Conservation (phyloP, 1,140 invertebrate genomes). For the Drosophila subobscura region DNA sequence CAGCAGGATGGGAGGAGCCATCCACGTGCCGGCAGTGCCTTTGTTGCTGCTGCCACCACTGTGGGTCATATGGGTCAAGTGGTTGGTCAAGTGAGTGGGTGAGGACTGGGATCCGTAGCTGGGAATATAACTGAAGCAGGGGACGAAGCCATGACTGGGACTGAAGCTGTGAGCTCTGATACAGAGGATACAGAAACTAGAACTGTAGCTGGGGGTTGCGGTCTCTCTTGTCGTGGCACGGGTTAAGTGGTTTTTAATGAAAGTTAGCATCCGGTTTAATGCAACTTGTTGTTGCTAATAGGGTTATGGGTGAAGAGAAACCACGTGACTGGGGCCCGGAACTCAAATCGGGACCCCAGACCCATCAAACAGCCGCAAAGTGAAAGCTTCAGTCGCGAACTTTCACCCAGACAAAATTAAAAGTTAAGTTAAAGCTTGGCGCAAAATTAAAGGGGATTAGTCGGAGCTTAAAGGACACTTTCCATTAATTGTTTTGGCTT, state of each 20-base stretch:
- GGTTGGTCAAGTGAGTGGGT: slow-evolving; percentile 54
- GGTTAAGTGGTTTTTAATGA: slow-evolving; percentile 81
- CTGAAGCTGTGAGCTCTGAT: too few species aligned
- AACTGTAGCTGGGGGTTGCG: slow-evolving; percentile 24
- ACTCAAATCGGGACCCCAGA: slow-evolving; percentile 3
- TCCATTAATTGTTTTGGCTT: slow-evolving; percentile 12
- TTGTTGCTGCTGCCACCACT: slow-evolving; percentile 35
- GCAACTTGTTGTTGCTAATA: slow-evolving; percentile 74
- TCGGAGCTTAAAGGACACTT: background rate
- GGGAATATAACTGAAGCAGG: background rate
- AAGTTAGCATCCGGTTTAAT: slow-evolving; percentile 79
- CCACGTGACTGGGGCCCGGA: slow-evolving; percentile 33
- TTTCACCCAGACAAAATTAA: slow-evolving; percentile 34
- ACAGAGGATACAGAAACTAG: too few species aligned
- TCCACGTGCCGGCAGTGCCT: slow-evolving; percentile 47
- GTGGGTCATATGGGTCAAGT: slow-evolving; percentile 75
- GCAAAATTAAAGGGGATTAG: background rate
- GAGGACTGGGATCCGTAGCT: slow-evolving; percentile 5
- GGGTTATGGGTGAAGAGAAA: slow-evolving; percentile 35
- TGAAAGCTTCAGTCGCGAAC: slow-evolving; percentile 17
- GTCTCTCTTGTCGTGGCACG: slow-evolving; percentile 59
- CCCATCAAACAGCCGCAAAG: background rate
- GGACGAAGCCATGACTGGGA: too few species aligned
- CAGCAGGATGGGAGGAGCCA: slow-evolving; percentile 18
- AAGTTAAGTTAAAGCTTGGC: slow-evolving; percentile 12